Base-by-base conservation (phyloP, 2,113 vertebrate species). In the Fukomys damarensis region DNA sequence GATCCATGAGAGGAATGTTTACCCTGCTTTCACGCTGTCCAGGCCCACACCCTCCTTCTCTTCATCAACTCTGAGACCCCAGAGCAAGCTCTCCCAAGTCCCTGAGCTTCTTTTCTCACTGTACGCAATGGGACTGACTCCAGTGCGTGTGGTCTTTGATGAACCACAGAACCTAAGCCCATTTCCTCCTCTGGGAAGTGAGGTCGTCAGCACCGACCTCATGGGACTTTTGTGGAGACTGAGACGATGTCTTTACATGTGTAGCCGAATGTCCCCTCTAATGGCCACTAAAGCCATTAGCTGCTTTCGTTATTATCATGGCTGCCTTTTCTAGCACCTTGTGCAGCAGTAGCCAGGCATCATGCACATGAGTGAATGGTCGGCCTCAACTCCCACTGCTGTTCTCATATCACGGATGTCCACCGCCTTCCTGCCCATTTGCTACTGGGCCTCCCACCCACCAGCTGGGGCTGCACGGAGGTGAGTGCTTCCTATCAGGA, bases 341-440 rank as follows among this genome's bases (percentile, higher is more conserved):
- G 56, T n/a, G 38, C 41, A 54, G 54, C 12, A 65, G 19, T 11
- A 20, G 6, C 5, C 59, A 58, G 24, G 49, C 16, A 32, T 46
- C 12, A 32, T 8, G 24, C 1, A 19, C 3, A 3, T 4, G 20
- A 24, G 30, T 5, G 13, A 20, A 26, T 4, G 17, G 2, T 11
- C 46, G 38, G 32, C 28, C 70, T 43, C 24, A 35, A 4, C 52
- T 32, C 28, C 13, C 0, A 5, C 54, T 20, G 20, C 24, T 24
- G 38, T 41, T 24, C 38, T 41, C 16, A 16, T 24, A 9, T 70
- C 68, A 72, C 70, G 26, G 72, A 16, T 74, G 24, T 28, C 20
- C 26, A 26, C 41, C 12, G 0, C 13, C n/a, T 24, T 95, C 61
- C 61, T 84, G 54, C 16, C 7, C 32, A 41, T 12, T 63, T 28